These are phyloP conservation scores for Macaria liturata DNA, from an alignment of 2,888 invertebrate genomes.

Conservation along the genomic window DNA sequence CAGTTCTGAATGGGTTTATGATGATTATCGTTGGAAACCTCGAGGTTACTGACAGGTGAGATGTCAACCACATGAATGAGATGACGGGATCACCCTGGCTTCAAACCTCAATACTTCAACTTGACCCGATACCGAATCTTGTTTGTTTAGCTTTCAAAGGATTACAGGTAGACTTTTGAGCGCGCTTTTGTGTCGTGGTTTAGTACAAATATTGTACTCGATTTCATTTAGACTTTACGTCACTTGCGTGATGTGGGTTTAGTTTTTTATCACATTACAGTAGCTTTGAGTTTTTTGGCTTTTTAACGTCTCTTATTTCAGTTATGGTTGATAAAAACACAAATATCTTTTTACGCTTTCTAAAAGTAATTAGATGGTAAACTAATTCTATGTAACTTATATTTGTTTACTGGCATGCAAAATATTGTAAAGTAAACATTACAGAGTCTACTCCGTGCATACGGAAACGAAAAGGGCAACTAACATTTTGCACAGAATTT, in stretches of 20 bases:
- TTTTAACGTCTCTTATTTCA: too few species aligned
- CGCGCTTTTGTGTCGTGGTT: constrained; percentile 45
- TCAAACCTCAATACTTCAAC: constrained; percentile 51
- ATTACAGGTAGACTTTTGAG: constrained; percentile 48
- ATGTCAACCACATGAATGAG: constrained; percentile 70
- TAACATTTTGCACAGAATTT: constrained; percentile 18
- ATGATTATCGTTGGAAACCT: constrained; percentile 70
- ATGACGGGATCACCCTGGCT: constrained; percentile 13
- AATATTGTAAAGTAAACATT: too few species aligned
- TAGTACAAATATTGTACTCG: constrained; percentile 37
- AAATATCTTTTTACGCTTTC: too few species aligned
- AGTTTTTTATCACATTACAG: background rate
- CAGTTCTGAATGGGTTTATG: constrained; percentile 63
- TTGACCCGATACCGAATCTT: constrained; percentile 67
- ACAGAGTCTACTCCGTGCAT: too few species aligned
- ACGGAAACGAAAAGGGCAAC: background rate
- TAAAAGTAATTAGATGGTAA: too few species aligned
- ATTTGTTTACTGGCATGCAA: too few species aligned
- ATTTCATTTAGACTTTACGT: constrained; percentile 11
- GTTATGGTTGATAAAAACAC: too few species aligned
- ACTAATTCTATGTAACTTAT: too few species aligned
- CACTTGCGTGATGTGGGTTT: constrained; percentile 9
- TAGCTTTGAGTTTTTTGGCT: too few species aligned
- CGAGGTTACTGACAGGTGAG: constrained; percentile 80
- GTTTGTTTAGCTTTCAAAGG: constrained; percentile 33